Conservation (phyloP, 2,113 vertebrate genomes). For the Pangasianodon hypophthalmus region DNA sequence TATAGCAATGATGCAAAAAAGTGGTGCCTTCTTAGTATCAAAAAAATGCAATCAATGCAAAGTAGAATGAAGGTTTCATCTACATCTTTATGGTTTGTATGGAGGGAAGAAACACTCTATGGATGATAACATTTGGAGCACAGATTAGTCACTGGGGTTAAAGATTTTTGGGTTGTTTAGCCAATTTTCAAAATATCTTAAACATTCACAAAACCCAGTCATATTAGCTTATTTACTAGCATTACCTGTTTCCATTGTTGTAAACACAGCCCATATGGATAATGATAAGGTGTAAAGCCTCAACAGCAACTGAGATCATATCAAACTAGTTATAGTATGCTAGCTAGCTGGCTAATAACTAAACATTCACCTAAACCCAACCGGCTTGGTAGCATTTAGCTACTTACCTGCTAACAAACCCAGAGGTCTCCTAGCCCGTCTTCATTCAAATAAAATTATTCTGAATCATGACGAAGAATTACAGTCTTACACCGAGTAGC, state of each 20-base stretch:
- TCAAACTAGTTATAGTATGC: not conserved
- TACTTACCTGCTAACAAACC: constrained; percentile 28
- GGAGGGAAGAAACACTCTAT: not conserved
- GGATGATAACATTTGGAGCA: not conserved
- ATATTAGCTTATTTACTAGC: not conserved
- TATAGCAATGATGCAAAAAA: not conserved
- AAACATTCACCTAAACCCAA: not conserved
- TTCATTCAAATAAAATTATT: not conserved
- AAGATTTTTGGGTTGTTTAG: not conserved
- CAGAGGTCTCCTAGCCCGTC: not conserved
- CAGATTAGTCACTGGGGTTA: not conserved
- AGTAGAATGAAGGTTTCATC: not conserved
- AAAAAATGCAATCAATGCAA: not conserved
- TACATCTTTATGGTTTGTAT: not conserved
- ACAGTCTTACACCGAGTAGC: not conserved
- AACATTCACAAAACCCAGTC: not conserved
- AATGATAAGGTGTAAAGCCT: not conserved
- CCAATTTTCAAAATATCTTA: not conserved
- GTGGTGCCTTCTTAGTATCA: not conserved
- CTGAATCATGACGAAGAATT: not conserved
- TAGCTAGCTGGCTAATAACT: constrained; percentile 11
- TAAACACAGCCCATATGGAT: not conserved
- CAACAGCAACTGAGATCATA: not conserved
- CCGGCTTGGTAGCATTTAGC: not conserved
- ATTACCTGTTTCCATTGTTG: not conserved